Conservation (phyloP, 2,888 invertebrate genomes). For the Cephalotes varians region DNA sequence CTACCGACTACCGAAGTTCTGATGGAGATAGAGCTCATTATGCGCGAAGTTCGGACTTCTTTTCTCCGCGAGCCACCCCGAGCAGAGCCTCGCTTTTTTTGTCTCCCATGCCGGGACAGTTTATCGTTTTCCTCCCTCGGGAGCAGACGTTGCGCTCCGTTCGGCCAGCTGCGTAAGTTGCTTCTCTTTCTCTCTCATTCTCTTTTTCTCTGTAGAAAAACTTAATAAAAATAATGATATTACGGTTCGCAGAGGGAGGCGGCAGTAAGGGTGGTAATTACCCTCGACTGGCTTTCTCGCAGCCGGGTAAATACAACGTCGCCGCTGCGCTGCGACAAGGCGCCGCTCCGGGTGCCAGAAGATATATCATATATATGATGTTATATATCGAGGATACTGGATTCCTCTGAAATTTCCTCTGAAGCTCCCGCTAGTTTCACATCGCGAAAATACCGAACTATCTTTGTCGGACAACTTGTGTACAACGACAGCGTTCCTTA, state of each 20-base stretch:
- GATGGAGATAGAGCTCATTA: conserved; percentile 47
- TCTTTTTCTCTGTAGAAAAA: conserved; percentile 61
- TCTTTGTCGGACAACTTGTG: neutral
- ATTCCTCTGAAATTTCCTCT: conserved; percentile 1
- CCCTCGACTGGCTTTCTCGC: conserved; percentile 54
- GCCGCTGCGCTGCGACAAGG: conserved; percentile 58
- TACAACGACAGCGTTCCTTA: neutral
- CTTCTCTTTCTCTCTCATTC: conserved; percentile 46
- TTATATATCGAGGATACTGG: conserved; percentile 44
- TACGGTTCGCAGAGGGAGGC: conserved; percentile 59
- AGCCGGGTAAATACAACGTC: conserved; percentile 70
- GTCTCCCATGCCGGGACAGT: conserved; percentile 42
- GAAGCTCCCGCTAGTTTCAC: conserved; percentile 42
- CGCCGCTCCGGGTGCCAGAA: conserved; percentile 36
- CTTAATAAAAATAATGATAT: conserved; percentile 78
- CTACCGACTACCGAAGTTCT: conserved; percentile 35
- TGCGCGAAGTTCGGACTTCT: conserved; percentile 50
- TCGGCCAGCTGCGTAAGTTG: conserved; percentile 62
- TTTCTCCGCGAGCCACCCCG: conserved; percentile 29
- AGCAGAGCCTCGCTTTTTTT: neutral
- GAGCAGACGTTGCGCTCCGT: conserved; percentile 57
- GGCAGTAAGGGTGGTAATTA: conserved; percentile 70
- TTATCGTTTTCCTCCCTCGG: conserved; percentile 66
- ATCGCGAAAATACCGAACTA: conserved; percentile 13
- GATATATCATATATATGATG: conserved; percentile 66